phyloP scores from a whole-genome alignment of 2,113 vertebrate species.

The Mesocricetus auratus region DNA sequence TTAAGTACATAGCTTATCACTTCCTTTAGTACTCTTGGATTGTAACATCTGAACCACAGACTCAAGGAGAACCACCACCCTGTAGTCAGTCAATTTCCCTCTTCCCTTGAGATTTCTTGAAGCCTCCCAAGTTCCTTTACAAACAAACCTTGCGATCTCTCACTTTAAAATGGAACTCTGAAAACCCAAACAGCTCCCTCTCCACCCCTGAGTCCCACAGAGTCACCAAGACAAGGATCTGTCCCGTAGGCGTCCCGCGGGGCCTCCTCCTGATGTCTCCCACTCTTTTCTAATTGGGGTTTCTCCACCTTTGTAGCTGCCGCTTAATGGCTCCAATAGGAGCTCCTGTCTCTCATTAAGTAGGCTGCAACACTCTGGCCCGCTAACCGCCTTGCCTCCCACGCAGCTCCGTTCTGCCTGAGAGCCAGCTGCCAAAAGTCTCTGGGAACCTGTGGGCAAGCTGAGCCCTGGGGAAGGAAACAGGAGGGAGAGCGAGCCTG shows the following conservation, averaged over 20 bases:
- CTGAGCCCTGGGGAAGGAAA: constrained; percentile 42
- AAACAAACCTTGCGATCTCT: not conserved
- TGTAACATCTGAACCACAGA: not conserved
- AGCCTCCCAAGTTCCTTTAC: not conserved
- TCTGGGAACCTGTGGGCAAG: constrained; percentile 68
- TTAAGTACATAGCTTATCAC: not conserved
- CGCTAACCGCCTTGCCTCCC: constrained; percentile 69
- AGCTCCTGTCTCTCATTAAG: constrained; percentile 73
- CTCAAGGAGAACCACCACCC: not conserved
- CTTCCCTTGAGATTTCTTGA: not conserved
- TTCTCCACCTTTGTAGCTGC: constrained; percentile 60
- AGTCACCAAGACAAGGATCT: constrained; percentile 25
- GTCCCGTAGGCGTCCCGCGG: not conserved
- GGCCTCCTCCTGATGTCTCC: constrained; percentile 24
- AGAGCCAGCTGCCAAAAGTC: constrained; percentile 62
- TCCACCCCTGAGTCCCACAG: not conserved
- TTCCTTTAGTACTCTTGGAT: constrained; percentile 21
- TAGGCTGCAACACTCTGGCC: constrained; percentile 56
- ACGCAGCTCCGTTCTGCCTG: constrained; percentile 59
- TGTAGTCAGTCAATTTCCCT: not conserved
- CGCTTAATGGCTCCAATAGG: constrained; percentile 57
- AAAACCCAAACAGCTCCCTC: not conserved
- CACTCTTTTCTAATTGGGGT: constrained; percentile 70
- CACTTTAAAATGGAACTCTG: not conserved
- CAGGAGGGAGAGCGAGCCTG: constrained; percentile 51